Conservation (phyloP, 2,888 invertebrate genomes). For the Bhutanitis thaidina region DNA sequence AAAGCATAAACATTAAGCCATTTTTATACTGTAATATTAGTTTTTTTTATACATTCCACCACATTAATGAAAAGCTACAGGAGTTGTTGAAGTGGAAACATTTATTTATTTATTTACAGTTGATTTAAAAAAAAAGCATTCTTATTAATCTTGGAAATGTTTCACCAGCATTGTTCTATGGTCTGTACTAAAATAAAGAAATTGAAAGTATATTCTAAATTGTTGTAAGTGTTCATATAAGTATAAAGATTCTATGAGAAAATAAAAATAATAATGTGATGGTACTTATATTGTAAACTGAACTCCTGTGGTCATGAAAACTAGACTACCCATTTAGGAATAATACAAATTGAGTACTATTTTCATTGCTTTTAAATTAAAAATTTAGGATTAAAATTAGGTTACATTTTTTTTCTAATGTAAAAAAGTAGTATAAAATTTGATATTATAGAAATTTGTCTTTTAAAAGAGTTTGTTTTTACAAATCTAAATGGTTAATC, state of each 20-base stretch:
- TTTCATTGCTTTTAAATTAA: constrained; percentile 17
- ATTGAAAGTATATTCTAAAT: constrained; percentile 67
- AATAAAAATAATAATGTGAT: constrained; percentile 41
- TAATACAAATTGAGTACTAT: constrained; percentile 8
- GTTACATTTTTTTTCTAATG: constrained; percentile 12
- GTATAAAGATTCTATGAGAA: constrained; percentile 64
- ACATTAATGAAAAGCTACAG: constrained; percentile 1
- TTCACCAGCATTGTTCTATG: constrained; percentile 29
- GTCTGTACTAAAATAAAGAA: constrained; percentile 35
- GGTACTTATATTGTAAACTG: constrained; percentile 34
- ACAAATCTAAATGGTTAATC: constrained; percentile 23
- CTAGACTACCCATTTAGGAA: constrained; percentile 23
- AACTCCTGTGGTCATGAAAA: constrained; percentile 42
- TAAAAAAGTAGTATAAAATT: background rate
- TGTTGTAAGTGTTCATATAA: constrained; percentile 75
- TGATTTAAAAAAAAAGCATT: constrained; percentile 6
- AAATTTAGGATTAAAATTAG: constrained; percentile 30
- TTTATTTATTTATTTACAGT: constrained; percentile 8
- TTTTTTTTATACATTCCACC: constrained; percentile 21
- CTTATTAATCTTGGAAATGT: constrained; percentile 2
- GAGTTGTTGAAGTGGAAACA: constrained; percentile 3
- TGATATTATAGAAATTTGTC: background rate
- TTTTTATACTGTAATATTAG: constrained; percentile 18
- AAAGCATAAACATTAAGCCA: constrained; percentile 14
- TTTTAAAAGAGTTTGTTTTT: background rate